Evolutionary conservation across 2,888 invertebrate species (phyloP).

Genomic region (Andrena haemorrhoa): DNA sequence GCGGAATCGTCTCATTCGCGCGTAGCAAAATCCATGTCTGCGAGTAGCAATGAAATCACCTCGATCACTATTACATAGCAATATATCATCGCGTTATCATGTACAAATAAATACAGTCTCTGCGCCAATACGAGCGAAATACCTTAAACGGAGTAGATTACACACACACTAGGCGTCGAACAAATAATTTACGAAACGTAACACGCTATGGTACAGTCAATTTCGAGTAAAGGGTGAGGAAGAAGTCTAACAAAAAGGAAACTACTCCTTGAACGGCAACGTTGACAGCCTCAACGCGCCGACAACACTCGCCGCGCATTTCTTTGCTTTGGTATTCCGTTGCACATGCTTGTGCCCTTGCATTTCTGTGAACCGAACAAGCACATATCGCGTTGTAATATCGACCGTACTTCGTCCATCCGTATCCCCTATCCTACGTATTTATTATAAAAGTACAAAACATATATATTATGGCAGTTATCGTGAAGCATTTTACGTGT

Average conservation of each 20-base stretch:
- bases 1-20: conserved; percentile 71
- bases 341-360: conserved; percentile 81
- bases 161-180: conserved; percentile 30
- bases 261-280: conserved; percentile 44
- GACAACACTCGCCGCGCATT: conserved; percentile 82
- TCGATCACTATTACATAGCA: conserved; percentile 13
- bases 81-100: conserved; percentile 19
- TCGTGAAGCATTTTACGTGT: conserved; percentile 69
- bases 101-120: conserved; percentile 43
- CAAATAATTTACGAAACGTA: conserved; percentile 35
- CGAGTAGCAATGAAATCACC: conserved; percentile 22
- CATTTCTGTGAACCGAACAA: conserved; percentile 83
- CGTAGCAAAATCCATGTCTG: conserved; percentile 39
- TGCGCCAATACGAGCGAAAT: conserved; percentile 23
- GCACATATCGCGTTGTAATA: conserved; percentile 68
- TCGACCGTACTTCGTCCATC: conserved; percentile 41
- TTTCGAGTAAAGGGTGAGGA: conserved; percentile 10
- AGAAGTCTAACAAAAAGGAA: conserved; percentile 44
- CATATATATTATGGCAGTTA: conserved; percentile 73
- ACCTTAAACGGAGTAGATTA: conserved; percentile 5
- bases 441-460: conserved; percentile 80
- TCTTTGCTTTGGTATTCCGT: conserved; percentile 84
- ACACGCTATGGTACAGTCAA: conserved; percentile 52
- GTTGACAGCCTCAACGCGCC: conserved; percentile 79
- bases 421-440: conserved; percentile 60